Evolutionary conservation across 2,113 vertebrate genomes (phyloP).

Genomic region (Hippoglossus stenolepis): DNA sequence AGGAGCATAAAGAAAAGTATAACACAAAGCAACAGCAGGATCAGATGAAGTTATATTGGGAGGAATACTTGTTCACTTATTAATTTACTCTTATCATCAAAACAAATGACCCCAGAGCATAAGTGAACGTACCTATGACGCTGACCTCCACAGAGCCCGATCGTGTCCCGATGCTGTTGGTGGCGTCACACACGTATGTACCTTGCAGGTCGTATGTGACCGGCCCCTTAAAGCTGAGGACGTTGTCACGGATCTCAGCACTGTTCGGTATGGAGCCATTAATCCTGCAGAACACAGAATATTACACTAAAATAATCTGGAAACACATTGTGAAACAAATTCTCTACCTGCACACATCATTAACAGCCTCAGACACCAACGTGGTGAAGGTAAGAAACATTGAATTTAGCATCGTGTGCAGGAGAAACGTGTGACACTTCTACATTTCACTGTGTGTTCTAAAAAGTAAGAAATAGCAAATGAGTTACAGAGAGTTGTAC

Average conservation of each 20-base stretch:
- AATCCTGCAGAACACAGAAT: constrained; percentile 77
- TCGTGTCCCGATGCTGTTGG: constrained; percentile 92
- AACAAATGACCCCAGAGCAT: background rate
- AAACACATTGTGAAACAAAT: background rate
- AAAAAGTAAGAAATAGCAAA: background rate
- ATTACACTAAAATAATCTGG: background rate
- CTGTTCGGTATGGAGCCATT: constrained; percentile 92
- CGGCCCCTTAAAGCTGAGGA: constrained; percentile 91
- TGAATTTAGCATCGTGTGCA: too few species aligned
- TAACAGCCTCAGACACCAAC: background rate
- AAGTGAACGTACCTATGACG: constrained; percentile 88
- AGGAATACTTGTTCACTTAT: background rate
- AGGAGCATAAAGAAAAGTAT: background rate
- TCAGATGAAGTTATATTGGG: background rate
- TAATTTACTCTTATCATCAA: background rate
- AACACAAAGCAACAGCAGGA: background rate
- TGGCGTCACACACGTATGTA: constrained; percentile 94
- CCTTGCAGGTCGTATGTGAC: constrained; percentile 90
- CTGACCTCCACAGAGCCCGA: constrained; percentile 92
- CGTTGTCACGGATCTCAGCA: constrained; percentile 89
- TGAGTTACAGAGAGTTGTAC: constrained; percentile 53
- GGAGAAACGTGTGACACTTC: too few species aligned
- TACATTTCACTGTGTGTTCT: too few species aligned
- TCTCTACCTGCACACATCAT: too few species aligned
- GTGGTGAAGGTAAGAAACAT: background rate